Evolutionary conservation across 2,113 vertebrate species (phyloP).

Genomic region (Cyanoderma ruficeps): DNA sequence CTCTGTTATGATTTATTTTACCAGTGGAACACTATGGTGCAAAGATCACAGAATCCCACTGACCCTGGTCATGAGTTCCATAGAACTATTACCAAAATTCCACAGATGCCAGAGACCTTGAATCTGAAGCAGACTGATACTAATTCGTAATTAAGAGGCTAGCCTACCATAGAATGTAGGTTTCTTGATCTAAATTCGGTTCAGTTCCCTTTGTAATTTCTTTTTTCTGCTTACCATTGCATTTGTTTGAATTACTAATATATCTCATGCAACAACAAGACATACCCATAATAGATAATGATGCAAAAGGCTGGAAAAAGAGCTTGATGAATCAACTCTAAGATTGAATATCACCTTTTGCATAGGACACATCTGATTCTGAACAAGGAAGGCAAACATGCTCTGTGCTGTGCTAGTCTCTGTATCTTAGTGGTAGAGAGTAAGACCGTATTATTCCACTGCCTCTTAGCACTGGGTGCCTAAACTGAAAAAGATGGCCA

Average conservation of each 20-base stretch:
- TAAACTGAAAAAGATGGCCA: neutral
- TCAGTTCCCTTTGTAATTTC: neutral
- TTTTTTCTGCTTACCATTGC: neutral
- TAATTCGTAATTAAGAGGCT: neutral
- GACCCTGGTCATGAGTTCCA: fast-evolving
- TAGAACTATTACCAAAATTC: neutral
- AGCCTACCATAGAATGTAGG: neutral
- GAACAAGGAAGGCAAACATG: slow-evolving; percentile 3
- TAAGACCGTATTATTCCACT: neutral
- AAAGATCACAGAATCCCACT: neutral
- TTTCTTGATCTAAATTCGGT: neutral
- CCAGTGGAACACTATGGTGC: neutral
- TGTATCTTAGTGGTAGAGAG: neutral
- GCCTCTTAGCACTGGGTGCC: neutral
- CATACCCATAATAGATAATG: neutral
- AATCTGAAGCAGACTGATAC: neutral
- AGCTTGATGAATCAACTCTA: neutral
- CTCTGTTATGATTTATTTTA: neutral
- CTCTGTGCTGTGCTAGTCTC: neutral
- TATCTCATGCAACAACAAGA: neutral
- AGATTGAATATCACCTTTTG: neutral
- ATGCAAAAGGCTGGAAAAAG: neutral
- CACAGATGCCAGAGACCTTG: neutral
- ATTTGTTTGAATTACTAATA: neutral
- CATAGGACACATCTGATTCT: neutral